Base-by-base conservation (phyloP, 2,113 vertebrate species). In the Trochalopteron elliotii region DNA sequence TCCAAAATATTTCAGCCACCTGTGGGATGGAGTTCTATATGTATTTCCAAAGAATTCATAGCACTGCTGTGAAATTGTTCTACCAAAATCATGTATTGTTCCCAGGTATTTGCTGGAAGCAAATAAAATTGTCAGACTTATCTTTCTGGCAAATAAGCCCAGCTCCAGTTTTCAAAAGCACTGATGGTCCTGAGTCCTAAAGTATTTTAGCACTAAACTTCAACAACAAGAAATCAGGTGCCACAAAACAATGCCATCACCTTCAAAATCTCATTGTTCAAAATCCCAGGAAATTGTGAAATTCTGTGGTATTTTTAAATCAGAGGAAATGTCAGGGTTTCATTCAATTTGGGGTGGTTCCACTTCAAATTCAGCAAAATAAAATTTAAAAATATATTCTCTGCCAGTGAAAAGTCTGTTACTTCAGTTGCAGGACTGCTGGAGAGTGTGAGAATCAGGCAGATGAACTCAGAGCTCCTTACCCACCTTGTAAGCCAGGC, bases 401-500 rank as follows among this genome's bases (percentile, higher is more conserved):
- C 55, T 37, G 28, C 10, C 25, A 11, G 18, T 89, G 68, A 61
- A 59, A 92, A 45, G n/a, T 24, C 10, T 35, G 7, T n/a, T 37
- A 45, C 23, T 79, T 60, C 52, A 72, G 40, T 23, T 42, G 45
- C 23, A 79, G 7, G 20, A 20, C 18, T 33, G 10, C 19, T 82
- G 49, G 20, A 23, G 49, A 37, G 12, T 28, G 3, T 15, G 31
- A 71, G 45, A 79, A 80, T 21, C 4, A 67, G 33, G 9, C 28
- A 18, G 3, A 37, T 22, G 33, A 53, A 24, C 14, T 15, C n/a
- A 56, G 27, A 60, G 35, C 39, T 82, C 31, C 64, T 83, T 79
- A 84, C 78, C 96, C 95, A 99, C 99, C 99, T 99, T 99, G 96
- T 98, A 99, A 64, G 99, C 98, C 9, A 99, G 98, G 61, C 99